Base-by-base conservation (phyloP, 2,888 invertebrate genomes). In the Epinotia brunnichana region DNA sequence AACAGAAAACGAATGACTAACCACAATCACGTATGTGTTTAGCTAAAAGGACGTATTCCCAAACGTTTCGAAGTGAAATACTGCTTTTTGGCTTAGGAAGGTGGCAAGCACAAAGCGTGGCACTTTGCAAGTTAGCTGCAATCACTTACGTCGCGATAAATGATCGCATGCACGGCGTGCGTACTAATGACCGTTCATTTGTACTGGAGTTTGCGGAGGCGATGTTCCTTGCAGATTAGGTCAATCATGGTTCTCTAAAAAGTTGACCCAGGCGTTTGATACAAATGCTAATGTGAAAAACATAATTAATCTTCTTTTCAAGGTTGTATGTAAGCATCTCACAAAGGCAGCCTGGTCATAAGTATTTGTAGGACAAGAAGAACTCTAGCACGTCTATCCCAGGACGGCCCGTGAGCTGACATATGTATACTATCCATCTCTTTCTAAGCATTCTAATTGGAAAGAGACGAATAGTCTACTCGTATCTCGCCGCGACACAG, bases 101-200 rank as follows among this genome's bases (percentile, higher is more conserved):
- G 64, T 70, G 64, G 74, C 76, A 77, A 80, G 83, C 79, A 82
- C 76, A 80, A 79, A 79, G 80, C 79, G 80, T 79, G 80, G 79
- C 80, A 83, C 82, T 85, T 86, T 81, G 84, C 86, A 83, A 87
- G 84, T 87, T 87, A 77, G 82, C 82, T 74, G 85, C 86, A 85
- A 90, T 90, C 87, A 86, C 85, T 90, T 88, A 88, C 78, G 81
- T 75, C 81, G 78, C 75, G 78, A 80, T 86, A 85, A 89, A 84
- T 80, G 86, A 88, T 89, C 86, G 89, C 87, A 84, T 83, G 86
- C 82, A 78, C 86, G 85, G 84, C 81, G 83, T 74, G 78, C 77
- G 57, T 75, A 80, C 76, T 85, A 83, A 86, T 85, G 82, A 79
- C 78, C 85, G 76, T 79, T 78, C 85, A 85, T 88, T 87, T 88